These are phyloP conservation scores for Gadus macrocephalus DNA, from an alignment of 2,113 vertebrate species.

Conservation along the genomic window DNA sequence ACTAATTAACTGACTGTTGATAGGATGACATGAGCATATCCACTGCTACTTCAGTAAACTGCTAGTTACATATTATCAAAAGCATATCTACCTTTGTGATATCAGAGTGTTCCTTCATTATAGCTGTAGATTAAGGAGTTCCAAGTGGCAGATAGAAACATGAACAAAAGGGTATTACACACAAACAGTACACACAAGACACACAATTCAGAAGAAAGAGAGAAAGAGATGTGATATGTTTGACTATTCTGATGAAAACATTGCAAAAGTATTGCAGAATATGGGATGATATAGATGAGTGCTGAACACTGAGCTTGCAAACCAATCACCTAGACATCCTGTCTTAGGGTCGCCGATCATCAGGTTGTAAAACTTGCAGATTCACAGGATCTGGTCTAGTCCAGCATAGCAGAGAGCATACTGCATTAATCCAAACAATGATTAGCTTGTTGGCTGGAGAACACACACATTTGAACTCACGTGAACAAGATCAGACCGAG, in stretches of 20 bases:
- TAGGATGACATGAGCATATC: too few species aligned
- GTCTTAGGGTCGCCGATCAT: constrained; percentile 19
- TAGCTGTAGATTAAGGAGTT: constrained; percentile 33
- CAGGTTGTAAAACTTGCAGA: constrained; percentile 11
- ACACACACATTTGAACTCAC: neutral
- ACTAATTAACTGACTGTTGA: too few species aligned
- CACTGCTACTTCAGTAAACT: too few species aligned
- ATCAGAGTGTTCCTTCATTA: neutral
- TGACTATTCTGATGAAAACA: too few species aligned
- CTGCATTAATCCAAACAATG: constrained; percentile 5
- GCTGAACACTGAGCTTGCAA: constrained; percentile 5
- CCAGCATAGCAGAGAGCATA: constrained; percentile 18
- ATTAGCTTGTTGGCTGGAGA: constrained; percentile 18
- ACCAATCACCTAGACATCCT: constrained; percentile 45
- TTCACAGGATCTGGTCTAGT: constrained; percentile 13
- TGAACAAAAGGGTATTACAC: neutral
- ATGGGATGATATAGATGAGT: neutral
- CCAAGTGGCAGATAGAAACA: neutral
- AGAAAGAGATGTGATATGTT: constrained; percentile 5
- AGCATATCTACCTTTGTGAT: too few species aligned
- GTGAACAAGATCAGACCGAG: constrained; percentile 13
- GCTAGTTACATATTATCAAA: too few species aligned
- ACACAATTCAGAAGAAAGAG: neutral
- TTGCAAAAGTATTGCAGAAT: too few species aligned
- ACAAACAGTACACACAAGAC: neutral